Percentiles rank a stretch among this genome's conserved stretches.
Evolutionary conservation across 2,113 vertebrate genomes (phyloP).

Genomic region (Larimichthys polyactis): DNA sequence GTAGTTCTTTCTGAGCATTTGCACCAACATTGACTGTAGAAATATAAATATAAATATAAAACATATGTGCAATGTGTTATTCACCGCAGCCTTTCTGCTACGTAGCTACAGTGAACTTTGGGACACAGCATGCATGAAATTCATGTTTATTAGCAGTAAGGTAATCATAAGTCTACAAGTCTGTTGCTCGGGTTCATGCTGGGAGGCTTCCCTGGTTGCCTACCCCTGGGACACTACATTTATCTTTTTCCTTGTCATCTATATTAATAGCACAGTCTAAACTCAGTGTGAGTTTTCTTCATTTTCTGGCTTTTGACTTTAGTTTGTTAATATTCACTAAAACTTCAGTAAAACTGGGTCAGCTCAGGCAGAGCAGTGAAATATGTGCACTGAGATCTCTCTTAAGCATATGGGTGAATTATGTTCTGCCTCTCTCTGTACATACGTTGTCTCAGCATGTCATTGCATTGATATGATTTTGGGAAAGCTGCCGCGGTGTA

Average conservation of each 20-base stretch:
- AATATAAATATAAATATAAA: too few relatives aligned
- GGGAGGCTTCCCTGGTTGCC: background rate
- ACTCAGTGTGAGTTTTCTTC: background rate
- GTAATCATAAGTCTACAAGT: too few relatives aligned
- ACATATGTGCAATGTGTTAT: too few relatives aligned
- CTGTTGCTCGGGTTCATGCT: background rate
- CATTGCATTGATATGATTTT: slow-evolving; percentile 37
- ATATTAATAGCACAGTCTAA: background rate
- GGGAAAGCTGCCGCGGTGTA: slow-evolving; percentile 45
- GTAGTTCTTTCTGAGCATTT: too few relatives aligned
- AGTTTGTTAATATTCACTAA: slow-evolving; percentile 16
- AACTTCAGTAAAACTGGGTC: slow-evolving; percentile 1
- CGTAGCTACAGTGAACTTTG: too few relatives aligned
- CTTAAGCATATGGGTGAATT: background rate
- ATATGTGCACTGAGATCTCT: slow-evolving; percentile 10
- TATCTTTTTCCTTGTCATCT: background rate
- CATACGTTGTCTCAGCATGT: slow-evolving; percentile 23
- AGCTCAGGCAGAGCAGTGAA: slow-evolving; percentile 10
- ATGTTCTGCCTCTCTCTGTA: slow-evolving; percentile 4
- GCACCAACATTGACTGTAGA: too few relatives aligned
- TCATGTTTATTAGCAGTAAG: too few relatives aligned
- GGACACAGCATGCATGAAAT: too few relatives aligned
- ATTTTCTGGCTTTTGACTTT: slow-evolving; percentile 27
- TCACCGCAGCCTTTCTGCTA: too few relatives aligned
- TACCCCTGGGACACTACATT: background rate